phyloP scores from a whole-genome alignment of 1,140 invertebrate species.

The Saxidomus purpurata region DNA sequence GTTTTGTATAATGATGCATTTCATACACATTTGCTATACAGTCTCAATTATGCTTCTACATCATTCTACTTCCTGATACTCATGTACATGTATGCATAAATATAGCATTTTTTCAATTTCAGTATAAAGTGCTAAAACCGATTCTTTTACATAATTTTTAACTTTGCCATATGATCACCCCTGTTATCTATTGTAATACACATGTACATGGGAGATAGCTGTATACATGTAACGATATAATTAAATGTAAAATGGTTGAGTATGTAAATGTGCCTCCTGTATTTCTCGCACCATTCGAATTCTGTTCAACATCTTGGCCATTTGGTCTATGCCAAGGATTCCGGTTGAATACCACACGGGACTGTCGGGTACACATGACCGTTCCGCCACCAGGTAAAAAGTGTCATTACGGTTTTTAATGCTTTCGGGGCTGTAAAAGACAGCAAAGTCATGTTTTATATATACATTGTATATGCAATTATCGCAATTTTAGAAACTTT shows the following conservation, averaged over 20 bases:
- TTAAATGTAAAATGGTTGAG: slow-evolving; percentile 35
- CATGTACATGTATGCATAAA: too few relatives aligned
- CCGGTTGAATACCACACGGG: slow-evolving; percentile 94
- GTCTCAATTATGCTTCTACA: too few relatives aligned
- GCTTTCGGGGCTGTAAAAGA: slow-evolving; percentile 93
- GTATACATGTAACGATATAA: too few relatives aligned
- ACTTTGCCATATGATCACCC: too few relatives aligned
- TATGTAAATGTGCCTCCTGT: slow-evolving; percentile 84
- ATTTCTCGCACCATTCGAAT: slow-evolving; percentile 88
- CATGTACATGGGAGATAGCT: too few relatives aligned
- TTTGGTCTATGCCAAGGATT: slow-evolving; percentile 92
- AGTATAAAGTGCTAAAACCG: too few relatives aligned
- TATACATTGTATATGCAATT: neutral
- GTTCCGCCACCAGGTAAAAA: slow-evolving; percentile 97
- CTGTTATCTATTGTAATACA: too few relatives aligned
- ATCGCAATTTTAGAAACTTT: neutral
- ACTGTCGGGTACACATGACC: slow-evolving; percentile 96
- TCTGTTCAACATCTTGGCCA: slow-evolving; percentile 96
- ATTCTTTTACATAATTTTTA: too few relatives aligned
- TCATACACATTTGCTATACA: too few relatives aligned
- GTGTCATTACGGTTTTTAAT: slow-evolving; percentile 96
- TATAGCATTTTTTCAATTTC: too few relatives aligned
- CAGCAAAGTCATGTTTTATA: neutral
- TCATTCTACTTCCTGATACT: too few relatives aligned
- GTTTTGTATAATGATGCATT: too few relatives aligned